Conservation (phyloP, 2,888 invertebrate species). For the Scaptomyza polygonia region DNA sequence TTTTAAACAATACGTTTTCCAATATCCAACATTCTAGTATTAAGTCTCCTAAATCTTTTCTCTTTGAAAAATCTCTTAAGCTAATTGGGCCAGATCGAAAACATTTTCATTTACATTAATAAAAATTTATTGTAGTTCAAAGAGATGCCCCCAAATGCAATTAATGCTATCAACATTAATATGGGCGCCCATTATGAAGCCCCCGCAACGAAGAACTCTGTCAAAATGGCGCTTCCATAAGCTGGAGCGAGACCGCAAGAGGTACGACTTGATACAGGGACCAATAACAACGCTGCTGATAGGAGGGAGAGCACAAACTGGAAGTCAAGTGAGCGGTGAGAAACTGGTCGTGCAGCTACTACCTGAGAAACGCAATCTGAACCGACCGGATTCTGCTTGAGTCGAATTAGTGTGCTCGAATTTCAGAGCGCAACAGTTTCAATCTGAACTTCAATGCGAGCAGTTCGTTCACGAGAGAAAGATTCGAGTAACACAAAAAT, state of each 20-base stretch:
- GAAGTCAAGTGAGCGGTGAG: slow-evolving; percentile 33
- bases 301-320: slow-evolving; percentile 35
- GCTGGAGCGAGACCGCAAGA: slow-evolving; percentile 54
- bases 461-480: slow-evolving; percentile 40
- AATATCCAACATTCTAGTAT: background rate
- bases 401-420: slow-evolving; percentile 44
- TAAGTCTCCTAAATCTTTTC: background rate
- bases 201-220: slow-evolving; percentile 10
- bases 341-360: slow-evolving; percentile 65
- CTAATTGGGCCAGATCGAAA: slow-evolving; percentile 51
- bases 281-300: slow-evolving; percentile 54
- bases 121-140: slow-evolving; percentile 46
- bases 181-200: slow-evolving; percentile 62
- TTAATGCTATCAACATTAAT: slow-evolving; percentile 56
- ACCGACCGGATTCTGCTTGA: slow-evolving; percentile 67
- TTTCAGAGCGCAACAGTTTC: slow-evolving; percentile 59
- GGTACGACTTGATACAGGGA: slow-evolving; percentile 9
- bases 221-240: slow-evolving; percentile 63
- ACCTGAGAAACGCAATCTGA: slow-evolving; percentile 56
- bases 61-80: slow-evolving; percentile 25
- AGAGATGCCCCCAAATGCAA: slow-evolving; percentile 52
- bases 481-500: background rate
- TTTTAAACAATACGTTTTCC: background rate
- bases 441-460: slow-evolving; percentile 57
- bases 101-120: slow-evolving; percentile 47